Evolutionary conservation across 2,113 vertebrate genomes (phyloP), one percentile per base, ranked within the genome.

Genomic region (Poecilia latipinna): DNA sequence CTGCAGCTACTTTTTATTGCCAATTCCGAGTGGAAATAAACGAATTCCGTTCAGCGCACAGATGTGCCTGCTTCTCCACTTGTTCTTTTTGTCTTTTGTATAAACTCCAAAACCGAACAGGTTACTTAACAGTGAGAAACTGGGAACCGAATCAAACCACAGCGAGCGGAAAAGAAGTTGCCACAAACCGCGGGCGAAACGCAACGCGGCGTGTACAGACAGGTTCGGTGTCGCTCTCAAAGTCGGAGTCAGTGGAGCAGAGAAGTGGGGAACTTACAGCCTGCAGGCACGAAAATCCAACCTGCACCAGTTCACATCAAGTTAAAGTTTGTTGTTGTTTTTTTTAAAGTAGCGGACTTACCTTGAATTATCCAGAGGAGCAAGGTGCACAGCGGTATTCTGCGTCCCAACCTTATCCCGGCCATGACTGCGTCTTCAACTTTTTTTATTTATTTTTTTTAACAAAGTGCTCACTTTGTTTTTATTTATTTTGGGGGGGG

Each of bases 331-430:
- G 11, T 15, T 22, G 0, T 22, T 22, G 13, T 12, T 12, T 29
- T 4, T 57, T 29, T 6, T 72, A n/a, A 28, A 7, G 64, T 22
- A 24, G 48, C 31, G 63, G 22, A 39, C 83, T 83, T 91, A 95
- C 94, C 93, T 85, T 92, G 89, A 67, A 93, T 61, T 17, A 83
- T 70, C 74, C 88, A 89, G 10, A 93, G 72, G 54, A 94, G 88
- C 87, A 93, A 92, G 86, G 90, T 89, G 92, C 93, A 94, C 42
- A 70, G 12, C 64, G 93, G 70, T 82, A 83, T 83, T 72, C 77
- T 35, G 80, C 82, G 93, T 93, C 92, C 89, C 3, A 88, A 48
- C 8, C 72, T 77, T 75, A 84, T 88, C 82, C 92, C 86, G 79
- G 91, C 90, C 93, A 94, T 95, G 81, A 63, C 79, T 65, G 69